These are phyloP conservation scores for Falco biarmicus DNA, from an alignment of 2,797 vertebrate genomes.

Conservation along the genomic window DNA sequence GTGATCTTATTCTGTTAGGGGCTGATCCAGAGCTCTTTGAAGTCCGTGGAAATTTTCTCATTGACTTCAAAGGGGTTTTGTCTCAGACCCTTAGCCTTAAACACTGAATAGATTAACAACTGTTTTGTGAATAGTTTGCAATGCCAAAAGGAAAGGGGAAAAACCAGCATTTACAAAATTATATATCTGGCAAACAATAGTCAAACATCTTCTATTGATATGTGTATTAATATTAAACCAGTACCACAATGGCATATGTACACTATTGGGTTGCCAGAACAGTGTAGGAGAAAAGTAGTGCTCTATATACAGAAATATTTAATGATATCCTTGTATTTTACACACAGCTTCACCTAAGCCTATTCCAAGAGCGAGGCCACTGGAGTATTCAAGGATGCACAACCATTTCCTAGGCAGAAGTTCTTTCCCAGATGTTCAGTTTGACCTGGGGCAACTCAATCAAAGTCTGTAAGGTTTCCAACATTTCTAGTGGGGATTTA, in stretches of 20 bases:
- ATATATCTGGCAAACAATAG: not conserved
- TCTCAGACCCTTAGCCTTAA: slow-evolving; percentile 50
- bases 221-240: slow-evolving; percentile 23
- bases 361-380: slow-evolving; percentile 64
- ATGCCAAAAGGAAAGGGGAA: not conserved
- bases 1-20: slow-evolving; percentile 42
- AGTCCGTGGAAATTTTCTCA: not conserved
- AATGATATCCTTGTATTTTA: slow-evolving; percentile 63
- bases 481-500: slow-evolving; percentile 73
- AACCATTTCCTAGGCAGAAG: slow-evolving; percentile 69
- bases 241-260: not conserved
- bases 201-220: slow-evolving; percentile 22
- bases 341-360: slow-evolving; percentile 47
- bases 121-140: slow-evolving; percentile 31
- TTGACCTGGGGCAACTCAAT: slow-evolving; percentile 80
- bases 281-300: not conserved
- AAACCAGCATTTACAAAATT: slow-evolving; percentile 2
- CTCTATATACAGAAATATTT: slow-evolving; percentile 62
- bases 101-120: slow-evolving; percentile 58
- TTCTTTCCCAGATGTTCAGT: slow-evolving; percentile 80
- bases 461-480: slow-evolving; percentile 79
- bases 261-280: not conserved
- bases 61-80: slow-evolving; percentile 51
- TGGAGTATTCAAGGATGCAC: slow-evolving; percentile 74
- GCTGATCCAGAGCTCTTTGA: slow-evolving; percentile 44